Base-by-base conservation (phyloP, 2,797 vertebrate species). In the Glyptemys insculpta region DNA sequence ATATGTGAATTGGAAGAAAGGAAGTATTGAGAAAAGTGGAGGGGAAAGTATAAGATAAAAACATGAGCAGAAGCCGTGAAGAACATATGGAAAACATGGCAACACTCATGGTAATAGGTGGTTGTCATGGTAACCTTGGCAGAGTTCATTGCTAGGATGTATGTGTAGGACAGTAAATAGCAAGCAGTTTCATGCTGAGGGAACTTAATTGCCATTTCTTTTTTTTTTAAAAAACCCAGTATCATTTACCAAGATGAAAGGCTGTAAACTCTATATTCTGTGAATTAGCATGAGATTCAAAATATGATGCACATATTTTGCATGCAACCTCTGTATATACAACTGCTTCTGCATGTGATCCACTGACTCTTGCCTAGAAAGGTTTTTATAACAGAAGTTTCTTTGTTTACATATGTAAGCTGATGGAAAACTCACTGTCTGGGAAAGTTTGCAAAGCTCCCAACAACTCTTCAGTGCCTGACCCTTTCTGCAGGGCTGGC, bases 161-260 rank as follows among this genome's bases (percentile, higher is more conserved):
- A 81, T 79, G 44, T 4, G 49, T n/a, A 74, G 23, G 85, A 78
- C 25, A 14, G 68, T 56, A 84, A 93, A 82, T 29, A 90, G 3
- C 21, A 93, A 93, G 12, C 1, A 88, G 76, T 86, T 89, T 25
- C 8, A 4, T 52, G 85, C 87, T 86, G 57, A 84, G 65, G 37
- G 15, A 68, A 68, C 62, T 68, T n/a, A 76, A 27, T 76, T 44
- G 81, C 76, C 50, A 72, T 23, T 88, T 90, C 86, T 44, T 85
- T 53, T 23, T 86, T 86, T 44, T 87, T 53, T 79, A 18, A 79
- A 79, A n/a, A n/a, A 52, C 47, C 9, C 47, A 18, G 34, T 9
- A 84, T 86, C 2, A 47, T 79, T 89, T 87, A 72, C 82, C 31
- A 92, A 90, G 95, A 95, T 52, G 80, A 76, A 92, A 83, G 1